Conservation (phyloP, 1,140 invertebrate species). For the Nilaparvata lugens region DNA sequence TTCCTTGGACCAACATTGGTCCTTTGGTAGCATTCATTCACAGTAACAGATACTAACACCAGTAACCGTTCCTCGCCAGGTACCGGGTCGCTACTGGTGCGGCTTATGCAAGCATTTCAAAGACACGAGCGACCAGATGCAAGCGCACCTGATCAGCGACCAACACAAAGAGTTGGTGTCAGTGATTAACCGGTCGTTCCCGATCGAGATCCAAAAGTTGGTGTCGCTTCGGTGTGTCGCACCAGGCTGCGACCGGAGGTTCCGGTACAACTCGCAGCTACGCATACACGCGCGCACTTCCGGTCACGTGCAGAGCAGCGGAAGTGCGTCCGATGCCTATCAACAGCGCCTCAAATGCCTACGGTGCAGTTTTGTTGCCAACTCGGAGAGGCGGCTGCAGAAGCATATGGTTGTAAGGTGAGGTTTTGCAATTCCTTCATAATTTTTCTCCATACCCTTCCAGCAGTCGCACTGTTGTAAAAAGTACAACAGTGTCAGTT, state of each 20-base stretch:
- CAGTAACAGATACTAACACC: no score
- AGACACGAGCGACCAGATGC: constrained; percentile 52
- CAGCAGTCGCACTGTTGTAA: no score
- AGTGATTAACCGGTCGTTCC: constrained; percentile 66
- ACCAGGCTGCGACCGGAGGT: constrained; percentile 46
- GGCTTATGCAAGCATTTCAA: constrained; percentile 63
- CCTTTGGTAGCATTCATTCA: no score
- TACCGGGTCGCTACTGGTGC: constrained; percentile 56
- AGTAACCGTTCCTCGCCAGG: constrained; percentile 11
- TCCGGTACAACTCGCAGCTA: constrained; percentile 61
- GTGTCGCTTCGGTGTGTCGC: constrained; percentile 39
- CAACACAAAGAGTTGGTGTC: constrained; percentile 60
- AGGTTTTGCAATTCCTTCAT: no score
- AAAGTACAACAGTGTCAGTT: no score
- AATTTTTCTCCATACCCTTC: no score
- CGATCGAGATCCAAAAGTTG: constrained; percentile 64
- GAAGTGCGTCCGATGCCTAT: constrained; percentile 50
- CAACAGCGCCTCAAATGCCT: constrained; percentile 44
- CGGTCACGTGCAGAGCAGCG: constrained; percentile 37
- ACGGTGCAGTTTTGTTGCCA: constrained; percentile 35
- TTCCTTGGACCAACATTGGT: no score
- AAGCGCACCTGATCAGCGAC: constrained; percentile 52
- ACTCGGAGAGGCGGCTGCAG: constrained; percentile 41
- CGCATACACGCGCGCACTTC: constrained; percentile 47
- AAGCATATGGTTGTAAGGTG: constrained; percentile 39